Base-by-base conservation (phyloP, 2,888 invertebrate species). In the Priocnemis perturbator region DNA sequence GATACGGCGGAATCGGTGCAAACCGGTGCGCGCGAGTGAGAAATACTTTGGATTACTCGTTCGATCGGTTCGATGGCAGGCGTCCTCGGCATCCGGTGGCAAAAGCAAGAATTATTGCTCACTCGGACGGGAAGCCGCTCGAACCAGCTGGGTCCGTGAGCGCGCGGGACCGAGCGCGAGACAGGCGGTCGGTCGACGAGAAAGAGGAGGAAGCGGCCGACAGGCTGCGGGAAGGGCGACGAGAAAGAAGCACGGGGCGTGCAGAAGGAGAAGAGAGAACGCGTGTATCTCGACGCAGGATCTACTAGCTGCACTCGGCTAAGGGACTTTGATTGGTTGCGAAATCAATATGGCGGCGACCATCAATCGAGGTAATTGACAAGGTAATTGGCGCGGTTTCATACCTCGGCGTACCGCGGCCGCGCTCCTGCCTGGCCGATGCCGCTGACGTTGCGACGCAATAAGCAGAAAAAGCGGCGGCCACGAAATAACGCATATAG, bases 351-450 rank as follows among this genome's bases (percentile, higher is more conserved):
- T 82, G 84, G 84, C 83, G 84, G 77, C 71, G 72, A 72, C 79
- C 83, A 84, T 84, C 81, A 84, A 84, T 83, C 81, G 84, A 76
- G 76, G 79, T 84, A 84, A 84, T 84, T 84, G 84, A 84, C 84
- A 83, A 83, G 82, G 83, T 84, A 84, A 84, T 84, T 84, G 84
- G 78, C 77, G 79, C 78, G 71, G 76, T 81, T 83, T 78, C 82
- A 82, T 84, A 76, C 78, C 81, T 71, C 69, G 73, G 67, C 74
- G 75, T 74, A 70, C 65, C 44, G 47, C 53, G 4, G 20, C 37
- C 15, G 55, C 26, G 7, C 53, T 21, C 53, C 23, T 21, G 15
- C 58, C 48, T 56, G 23, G 44, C 50, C 69, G 37, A 63, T 56
- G 63, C 60, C 50, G 52, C 57, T 5, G 26, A 26, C 5, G 26